Evolutionary conservation across 2,888 invertebrate species (phyloP).

Genomic region (Girardia tigrina): DNA sequence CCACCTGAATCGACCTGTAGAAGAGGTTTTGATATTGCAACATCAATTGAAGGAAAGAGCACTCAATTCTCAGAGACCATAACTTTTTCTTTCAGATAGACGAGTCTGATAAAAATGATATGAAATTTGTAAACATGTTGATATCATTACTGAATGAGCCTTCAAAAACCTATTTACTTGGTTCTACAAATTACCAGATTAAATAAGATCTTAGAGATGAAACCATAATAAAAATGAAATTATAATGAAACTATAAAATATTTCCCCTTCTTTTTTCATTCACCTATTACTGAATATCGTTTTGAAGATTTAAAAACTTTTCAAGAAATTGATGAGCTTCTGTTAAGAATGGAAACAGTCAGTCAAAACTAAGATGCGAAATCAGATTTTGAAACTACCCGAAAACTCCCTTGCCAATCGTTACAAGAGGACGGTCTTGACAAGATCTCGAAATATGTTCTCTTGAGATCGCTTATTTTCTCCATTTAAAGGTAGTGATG

Average conservation of each 20-base stretch:
- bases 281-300: background rate
- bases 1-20: background rate
- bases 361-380: background rate
- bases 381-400: background rate
- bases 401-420: background rate
- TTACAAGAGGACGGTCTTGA: background rate
- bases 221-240: background rate
- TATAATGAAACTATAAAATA: background rate
- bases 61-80: background rate
- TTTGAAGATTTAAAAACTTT: background rate
- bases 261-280: background rate
- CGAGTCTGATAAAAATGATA: conserved; percentile 19
- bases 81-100: background rate
- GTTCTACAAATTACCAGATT: background rate
- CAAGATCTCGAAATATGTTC: no score
- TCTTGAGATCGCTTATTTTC: no score
- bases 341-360: background rate
- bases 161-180: background rate
- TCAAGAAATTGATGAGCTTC: background rate
- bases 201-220: background rate
- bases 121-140: background rate
- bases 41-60: background rate
- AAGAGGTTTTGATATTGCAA: background rate
- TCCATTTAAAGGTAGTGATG: no score
- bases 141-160: background rate